These are phyloP conservation scores for Pseudeuparius sepicola DNA, from an alignment of 2,888 invertebrate genomes.

Conservation along the genomic window DNA sequence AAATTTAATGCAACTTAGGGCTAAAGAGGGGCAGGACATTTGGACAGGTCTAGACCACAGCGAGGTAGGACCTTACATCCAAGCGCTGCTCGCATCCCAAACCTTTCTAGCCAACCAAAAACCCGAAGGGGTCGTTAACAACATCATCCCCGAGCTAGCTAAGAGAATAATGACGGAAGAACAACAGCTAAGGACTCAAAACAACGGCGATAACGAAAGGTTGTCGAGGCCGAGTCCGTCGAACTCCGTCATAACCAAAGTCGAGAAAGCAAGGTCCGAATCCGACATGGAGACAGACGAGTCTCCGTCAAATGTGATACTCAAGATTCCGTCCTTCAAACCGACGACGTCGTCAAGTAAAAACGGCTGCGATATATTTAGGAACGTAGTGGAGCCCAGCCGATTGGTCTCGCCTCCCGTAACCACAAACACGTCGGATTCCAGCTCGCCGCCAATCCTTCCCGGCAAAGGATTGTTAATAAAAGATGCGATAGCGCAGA, in stretches of 20 bases:
- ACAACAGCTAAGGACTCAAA: slow-evolving; percentile 37
- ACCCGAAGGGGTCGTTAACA: slow-evolving; percentile 35
- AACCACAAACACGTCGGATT: slow-evolving; percentile 39
- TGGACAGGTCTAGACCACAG: slow-evolving; percentile 36
- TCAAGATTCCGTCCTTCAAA: slow-evolving; percentile 89
- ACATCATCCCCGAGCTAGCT: slow-evolving; percentile 45
- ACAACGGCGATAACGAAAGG: slow-evolving; percentile 34
- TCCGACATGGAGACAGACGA: slow-evolving; percentile 42
- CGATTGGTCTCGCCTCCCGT: slow-evolving; percentile 42
- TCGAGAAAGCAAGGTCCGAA: slow-evolving; percentile 34
- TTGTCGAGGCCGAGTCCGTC: slow-evolving; percentile 37
- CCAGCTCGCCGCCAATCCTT: slow-evolving; percentile 45
- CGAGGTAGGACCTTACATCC: slow-evolving; percentile 42
- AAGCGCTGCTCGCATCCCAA: slow-evolving; percentile 41
- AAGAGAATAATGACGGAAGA: slow-evolving; percentile 48
- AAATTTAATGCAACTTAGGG: slow-evolving; percentile 42
- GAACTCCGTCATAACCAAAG: slow-evolving; percentile 37
- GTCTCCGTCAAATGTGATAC: slow-evolving; percentile 62
- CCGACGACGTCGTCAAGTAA: slow-evolving; percentile 42
- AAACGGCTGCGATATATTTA: slow-evolving; percentile 42
- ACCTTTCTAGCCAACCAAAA: slow-evolving; percentile 31
- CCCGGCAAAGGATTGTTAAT: slow-evolving; percentile 47
- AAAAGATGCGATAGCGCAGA: slow-evolving; percentile 86
- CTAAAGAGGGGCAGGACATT: slow-evolving; percentile 35
- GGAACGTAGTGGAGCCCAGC: slow-evolving; percentile 28